A percentile compares a stretch with the other conserved stretches of the same genome.
phyloP scores from a whole-genome alignment of 2,797 vertebrate species.

The Spatula versicolor region DNA sequence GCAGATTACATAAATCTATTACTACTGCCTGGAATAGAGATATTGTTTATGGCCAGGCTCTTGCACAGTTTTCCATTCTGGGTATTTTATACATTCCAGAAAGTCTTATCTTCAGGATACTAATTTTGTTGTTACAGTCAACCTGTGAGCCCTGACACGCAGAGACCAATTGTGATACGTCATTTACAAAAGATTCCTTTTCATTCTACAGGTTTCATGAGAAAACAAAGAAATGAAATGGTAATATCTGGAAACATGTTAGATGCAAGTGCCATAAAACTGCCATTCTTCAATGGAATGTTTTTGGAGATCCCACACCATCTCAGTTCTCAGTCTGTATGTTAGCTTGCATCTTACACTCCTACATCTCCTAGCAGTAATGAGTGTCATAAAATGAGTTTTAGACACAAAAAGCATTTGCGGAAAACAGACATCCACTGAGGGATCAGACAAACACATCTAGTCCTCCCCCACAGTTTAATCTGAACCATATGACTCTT shows the following conservation, averaged over 20 bases:
- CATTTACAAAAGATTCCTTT: background rate
- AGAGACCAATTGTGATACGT: background rate
- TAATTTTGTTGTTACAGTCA: background rate
- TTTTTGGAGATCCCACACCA: background rate
- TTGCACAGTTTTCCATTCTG: background rate
- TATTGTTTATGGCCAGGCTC: background rate
- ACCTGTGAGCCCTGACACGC: background rate
- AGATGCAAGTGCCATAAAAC: background rate
- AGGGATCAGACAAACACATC: background rate
- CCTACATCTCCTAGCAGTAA: background rate
- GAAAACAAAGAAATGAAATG: background rate
- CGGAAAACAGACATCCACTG: background rate
- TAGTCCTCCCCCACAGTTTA: background rate
- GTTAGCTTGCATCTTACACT: background rate
- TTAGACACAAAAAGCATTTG: background rate
- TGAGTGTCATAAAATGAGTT: background rate
- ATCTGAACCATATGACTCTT: conserved; percentile 3
- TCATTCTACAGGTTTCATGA: background rate
- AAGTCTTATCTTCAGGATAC: background rate
- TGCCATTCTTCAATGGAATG: background rate
- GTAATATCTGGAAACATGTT: background rate
- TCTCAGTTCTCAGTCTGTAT: background rate
- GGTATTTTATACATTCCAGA: background rate
- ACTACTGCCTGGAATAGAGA: background rate
- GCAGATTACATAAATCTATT: background rate